phyloP scores from a whole-genome alignment of 1,140 invertebrate genomes.

The Cecropterus lyciades region DNA sequence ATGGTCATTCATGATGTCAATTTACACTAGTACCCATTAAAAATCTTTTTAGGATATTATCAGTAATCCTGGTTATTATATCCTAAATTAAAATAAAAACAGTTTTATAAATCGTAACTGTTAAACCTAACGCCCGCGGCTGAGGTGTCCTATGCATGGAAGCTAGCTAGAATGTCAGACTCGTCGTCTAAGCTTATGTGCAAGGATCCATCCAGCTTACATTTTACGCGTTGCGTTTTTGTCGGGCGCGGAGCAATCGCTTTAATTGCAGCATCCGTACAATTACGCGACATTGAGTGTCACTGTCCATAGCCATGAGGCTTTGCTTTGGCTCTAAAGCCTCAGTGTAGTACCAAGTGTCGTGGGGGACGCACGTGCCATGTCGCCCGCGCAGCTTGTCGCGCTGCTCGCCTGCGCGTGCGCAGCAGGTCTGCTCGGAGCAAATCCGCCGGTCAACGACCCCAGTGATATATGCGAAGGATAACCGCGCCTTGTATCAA shows the following conservation, averaged over 20 bases:
- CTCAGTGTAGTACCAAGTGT: slow-evolving; percentile 49
- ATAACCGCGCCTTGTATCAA: slow-evolving; percentile 39
- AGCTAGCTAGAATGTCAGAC: not conserved
- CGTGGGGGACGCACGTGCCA: slow-evolving; percentile 46
- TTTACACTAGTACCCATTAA: too few species aligned
- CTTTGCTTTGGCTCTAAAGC: not conserved
- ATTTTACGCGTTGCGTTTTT: slow-evolving; percentile 23
- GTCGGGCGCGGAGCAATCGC: slow-evolving; percentile 7
- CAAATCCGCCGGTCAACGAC: slow-evolving; percentile 64
- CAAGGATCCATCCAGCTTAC: not conserved
- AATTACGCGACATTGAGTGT: slow-evolving; percentile 26
- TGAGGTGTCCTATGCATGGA: not conserved
- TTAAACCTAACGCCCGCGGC: not conserved
- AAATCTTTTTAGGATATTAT: too few species aligned
- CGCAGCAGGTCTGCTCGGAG: slow-evolving; percentile 59
- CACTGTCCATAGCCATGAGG: slow-evolving; percentile 11
- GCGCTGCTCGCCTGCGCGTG: slow-evolving; percentile 50
- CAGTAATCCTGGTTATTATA: too few species aligned
- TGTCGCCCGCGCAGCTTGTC: slow-evolving; percentile 43
- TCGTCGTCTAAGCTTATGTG: not conserved
- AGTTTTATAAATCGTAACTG: not conserved
- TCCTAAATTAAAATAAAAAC: too few species aligned
- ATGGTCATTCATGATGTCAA: too few species aligned
- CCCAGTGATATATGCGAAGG: slow-evolving; percentile 63
- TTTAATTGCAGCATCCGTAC: slow-evolving; percentile 30